Percentiles rank a stretch among this genome's conserved stretches.
These are phyloP conservation scores for Corythucha ciliata DNA, from an alignment of 2,888 invertebrate species.

Conservation along the genomic window DNA sequence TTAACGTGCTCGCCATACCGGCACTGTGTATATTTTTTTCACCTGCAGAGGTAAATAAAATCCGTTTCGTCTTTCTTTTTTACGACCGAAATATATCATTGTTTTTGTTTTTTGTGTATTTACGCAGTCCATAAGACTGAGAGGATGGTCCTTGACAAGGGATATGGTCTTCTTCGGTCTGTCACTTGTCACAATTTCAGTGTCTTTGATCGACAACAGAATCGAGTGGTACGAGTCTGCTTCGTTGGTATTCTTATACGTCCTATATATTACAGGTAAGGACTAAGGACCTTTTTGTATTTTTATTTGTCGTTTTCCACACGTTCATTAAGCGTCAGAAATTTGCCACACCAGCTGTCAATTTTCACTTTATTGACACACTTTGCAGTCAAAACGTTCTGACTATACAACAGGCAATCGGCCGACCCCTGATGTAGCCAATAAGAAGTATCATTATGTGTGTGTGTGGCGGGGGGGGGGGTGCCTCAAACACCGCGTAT, in stretches of 20 bases:
- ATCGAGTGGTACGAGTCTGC: slow-evolving; percentile 80
- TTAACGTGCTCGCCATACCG: slow-evolving; percentile 72
- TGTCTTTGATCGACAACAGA: slow-evolving; percentile 70
- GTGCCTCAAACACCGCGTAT: no score
- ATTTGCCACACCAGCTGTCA: no score
- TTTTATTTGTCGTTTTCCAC: background rate
- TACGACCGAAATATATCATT: background rate
- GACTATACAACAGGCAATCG: no score
- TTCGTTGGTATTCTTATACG: slow-evolving; percentile 64
- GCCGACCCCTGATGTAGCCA: no score
- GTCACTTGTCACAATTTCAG: slow-evolving; percentile 67
- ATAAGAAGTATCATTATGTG: no score
- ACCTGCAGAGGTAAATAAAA: slow-evolving; percentile 20
- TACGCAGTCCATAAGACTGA: slow-evolving; percentile 62
- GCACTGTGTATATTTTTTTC: slow-evolving; percentile 53
- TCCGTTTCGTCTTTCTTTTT: background rate
- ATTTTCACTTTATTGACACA: no score
- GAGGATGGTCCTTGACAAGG: slow-evolving; percentile 77
- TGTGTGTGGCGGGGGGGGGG: no score
- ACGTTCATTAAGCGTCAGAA: background rate
- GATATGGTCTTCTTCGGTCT: slow-evolving; percentile 72
- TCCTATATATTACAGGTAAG: slow-evolving; percentile 69
- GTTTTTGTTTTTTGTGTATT: background rate
- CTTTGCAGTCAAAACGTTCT: no score
- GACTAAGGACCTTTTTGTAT: no score